Evolutionary conservation across 1,140 invertebrate species (phyloP), one percentile per base, ranked within the genome.

Genomic region (Drosophila navojoa): DNA sequence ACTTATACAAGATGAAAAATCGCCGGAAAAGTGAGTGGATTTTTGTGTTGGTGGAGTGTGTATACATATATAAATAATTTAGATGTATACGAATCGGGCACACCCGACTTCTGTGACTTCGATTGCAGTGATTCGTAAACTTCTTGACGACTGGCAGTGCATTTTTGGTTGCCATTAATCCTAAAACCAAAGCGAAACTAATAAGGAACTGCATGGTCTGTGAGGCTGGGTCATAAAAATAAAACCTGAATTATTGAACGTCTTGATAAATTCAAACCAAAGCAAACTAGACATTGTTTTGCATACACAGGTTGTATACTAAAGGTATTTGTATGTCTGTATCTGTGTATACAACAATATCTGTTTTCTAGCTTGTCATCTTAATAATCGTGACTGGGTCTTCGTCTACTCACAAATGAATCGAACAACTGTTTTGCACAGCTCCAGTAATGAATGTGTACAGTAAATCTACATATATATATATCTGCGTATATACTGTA

Each of bases 181-280:
- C 42, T 22, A 42, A 66, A 66, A 63, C 55, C 44, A 35, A 58
- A 27, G 38, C 35, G 16, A 69, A 38, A 13, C 27, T 40, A 71
- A 73, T 73, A 61, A 69, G 64, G 71, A 73, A 73, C 57, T 73
- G 57, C 52, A 61, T 60, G 55, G 29, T 55, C 35, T 49, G 16
- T 16, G 44, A 53, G 53, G 19, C 4, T 25, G 15, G 22, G 19
- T 44, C 35, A 53, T 55, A 57, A 60, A 52, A 55, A 29, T 15
- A 27, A 69, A 67, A 72, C 63, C 70, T 53, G 57, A 68, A 52
- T 54, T 68, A 69, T 42, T 61, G 50, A 73, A 69, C 64, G 35
- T 44, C 6, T 67, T 67, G 53, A 58, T 50, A 50, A 42, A 44
- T 66, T 15, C 45, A 25, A 35, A 63, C 38, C 16, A 58, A 68